Conservation (phyloP, 2,113 vertebrate genomes). For the Stigmatopora nigra region DNA sequence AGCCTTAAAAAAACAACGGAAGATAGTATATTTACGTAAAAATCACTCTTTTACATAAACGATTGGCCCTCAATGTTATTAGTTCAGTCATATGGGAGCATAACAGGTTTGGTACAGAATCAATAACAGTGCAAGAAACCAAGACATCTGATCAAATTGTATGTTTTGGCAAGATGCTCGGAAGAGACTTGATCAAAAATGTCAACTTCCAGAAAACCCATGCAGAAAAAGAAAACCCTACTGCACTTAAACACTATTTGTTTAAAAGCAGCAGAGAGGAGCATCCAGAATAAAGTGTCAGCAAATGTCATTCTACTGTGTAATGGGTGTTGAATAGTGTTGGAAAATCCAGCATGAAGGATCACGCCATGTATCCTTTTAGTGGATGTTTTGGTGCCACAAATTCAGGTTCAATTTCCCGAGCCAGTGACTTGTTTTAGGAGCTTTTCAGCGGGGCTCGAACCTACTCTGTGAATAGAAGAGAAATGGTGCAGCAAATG, state of each 20-base stretch:
- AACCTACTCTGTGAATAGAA: constrained; percentile 1
- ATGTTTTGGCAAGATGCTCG: too few relatives aligned
- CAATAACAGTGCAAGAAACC: not conserved
- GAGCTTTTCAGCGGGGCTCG: constrained; percentile 17
- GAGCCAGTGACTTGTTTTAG: constrained; percentile 44
- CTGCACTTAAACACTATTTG: constrained; percentile 38
- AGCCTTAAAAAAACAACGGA: not conserved
- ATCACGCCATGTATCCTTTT: constrained; percentile 8
- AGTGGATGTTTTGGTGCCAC: constrained; percentile 27
- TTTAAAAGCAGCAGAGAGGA: constrained; percentile 28
- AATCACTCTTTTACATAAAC: not conserved
- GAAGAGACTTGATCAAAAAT: too few relatives aligned
- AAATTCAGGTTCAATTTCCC: constrained; percentile 44
- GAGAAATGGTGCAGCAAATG: constrained; percentile 16
- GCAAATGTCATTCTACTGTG: constrained; percentile 36
- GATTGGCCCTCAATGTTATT: not conserved
- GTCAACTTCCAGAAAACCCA: not conserved
- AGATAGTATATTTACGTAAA: not conserved
- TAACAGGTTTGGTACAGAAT: not conserved
- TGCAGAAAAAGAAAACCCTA: constrained; percentile 23
- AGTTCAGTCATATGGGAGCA: not conserved
- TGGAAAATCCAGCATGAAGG: constrained; percentile 27
- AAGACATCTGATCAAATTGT: too few relatives aligned
- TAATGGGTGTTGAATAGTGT: constrained; percentile 28
- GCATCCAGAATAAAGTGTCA: constrained; percentile 29